Conservation (phyloP, 2,113 vertebrate species). For the Tetrao urogallus region DNA sequence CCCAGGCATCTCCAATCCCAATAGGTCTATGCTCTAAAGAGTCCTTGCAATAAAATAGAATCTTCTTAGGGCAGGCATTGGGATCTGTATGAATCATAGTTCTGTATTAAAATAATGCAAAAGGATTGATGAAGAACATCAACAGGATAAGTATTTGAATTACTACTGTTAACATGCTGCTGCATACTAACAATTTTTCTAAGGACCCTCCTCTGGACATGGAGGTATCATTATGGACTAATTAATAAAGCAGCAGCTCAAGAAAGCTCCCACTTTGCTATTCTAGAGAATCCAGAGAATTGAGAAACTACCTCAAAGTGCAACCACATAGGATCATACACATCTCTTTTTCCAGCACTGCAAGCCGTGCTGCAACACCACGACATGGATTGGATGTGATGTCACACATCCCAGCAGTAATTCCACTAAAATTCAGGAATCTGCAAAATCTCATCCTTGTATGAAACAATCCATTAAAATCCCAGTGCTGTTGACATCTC, state of each 20-base stretch:
- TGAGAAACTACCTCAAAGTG: not conserved
- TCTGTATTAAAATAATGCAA: not conserved
- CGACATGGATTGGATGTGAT: accelerated
- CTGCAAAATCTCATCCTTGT: not conserved
- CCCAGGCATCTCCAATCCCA: not conserved
- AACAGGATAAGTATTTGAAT: not conserved
- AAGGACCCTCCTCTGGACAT: not conserved
- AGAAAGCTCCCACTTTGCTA: not conserved
- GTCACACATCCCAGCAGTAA: not conserved
- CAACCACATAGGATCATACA: accelerated
- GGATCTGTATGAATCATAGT: not conserved
- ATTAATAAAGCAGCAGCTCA: not conserved
- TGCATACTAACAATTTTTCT: not conserved
- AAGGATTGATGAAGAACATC: not conserved
- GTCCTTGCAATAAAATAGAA: not conserved
- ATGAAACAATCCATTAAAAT: not conserved
- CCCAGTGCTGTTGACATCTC: not conserved
- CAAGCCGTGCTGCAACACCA: not conserved
- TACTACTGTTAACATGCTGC: not conserved
- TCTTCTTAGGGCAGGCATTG: not conserved
- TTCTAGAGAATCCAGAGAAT: not conserved
- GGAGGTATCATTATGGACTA: not conserved
- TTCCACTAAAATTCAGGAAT: not conserved
- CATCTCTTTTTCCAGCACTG: not conserved
- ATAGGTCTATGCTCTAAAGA: not conserved